Evolutionary conservation across 2,888 invertebrate species (phyloP), one percentile per base, ranked within the genome.

Genomic region (Campopleginae sp.): DNA sequence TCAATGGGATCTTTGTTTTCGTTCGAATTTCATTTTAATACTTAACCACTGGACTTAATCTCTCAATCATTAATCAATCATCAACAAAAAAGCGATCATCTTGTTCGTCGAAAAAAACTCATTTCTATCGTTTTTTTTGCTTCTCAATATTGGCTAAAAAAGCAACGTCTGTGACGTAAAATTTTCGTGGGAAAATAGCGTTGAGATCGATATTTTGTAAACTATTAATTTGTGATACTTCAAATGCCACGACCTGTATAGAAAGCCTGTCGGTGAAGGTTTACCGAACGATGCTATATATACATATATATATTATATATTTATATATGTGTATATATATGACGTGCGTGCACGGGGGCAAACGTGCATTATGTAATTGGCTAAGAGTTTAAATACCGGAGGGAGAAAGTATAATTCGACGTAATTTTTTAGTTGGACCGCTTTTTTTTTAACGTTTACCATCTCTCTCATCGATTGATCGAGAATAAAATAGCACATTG

Each of bases 321-420:
- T 68, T 86, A 63, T 84, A 85, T 79, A 54, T 66, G 80, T 80
- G 72, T 85, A 82, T 65, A 76, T 85, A 82, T 65, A 46, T 51
- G 66, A 80, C 70, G 68, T 83, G 80, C 81, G 66, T 84, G 80
- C 80, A 78, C 86, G 77, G 80, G 86, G 83, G 78, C 83, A 83
- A 83, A 83, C 80, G 86, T 86, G 86, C 86, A 86, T 86, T 86
- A 86, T 83, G 46, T 80, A 77, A 82, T 82, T 85, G 68, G 82
- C 79, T 38, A 74, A 82, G 80, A 72, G 68, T 80, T 80, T 42
- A 31, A 82, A 82, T 74, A 66, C 63, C 68, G 51, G 33, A 74
- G 33, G 76, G 74, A 82, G 72, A 79, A 74, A 79, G 66, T 76
- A 63, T 38, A 76, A 71, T 82, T 51, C 51, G 79, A 80, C 51